Evolutionary conservation across 1,140 invertebrate genomes (phyloP).

Genomic region (Zaprionus camerounensis): DNA sequence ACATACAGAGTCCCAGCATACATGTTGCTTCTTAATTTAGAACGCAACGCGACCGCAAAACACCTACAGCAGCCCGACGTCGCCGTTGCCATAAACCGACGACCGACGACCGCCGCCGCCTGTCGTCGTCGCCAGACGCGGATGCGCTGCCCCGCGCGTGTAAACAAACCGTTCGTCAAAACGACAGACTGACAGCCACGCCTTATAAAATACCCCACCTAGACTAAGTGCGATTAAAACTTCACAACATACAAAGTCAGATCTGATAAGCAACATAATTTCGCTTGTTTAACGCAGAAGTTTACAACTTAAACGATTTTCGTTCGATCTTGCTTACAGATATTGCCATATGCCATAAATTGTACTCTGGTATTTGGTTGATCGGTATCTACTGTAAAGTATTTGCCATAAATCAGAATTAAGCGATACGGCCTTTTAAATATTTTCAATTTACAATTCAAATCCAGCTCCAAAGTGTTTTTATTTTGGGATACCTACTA

Average conservation of each 20-base stretch:
- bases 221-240: slow-evolving; percentile 71
- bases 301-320: slow-evolving; percentile 2
- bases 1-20: background rate
- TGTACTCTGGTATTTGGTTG: background rate
- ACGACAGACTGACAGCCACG: slow-evolving; percentile 16
- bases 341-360: background rate
- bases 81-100: background rate
- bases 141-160: slow-evolving; percentile 38
- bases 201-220: slow-evolving; percentile 42
- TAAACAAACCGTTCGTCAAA: slow-evolving; percentile 74
- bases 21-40: slow-evolving; percentile 68
- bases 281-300: slow-evolving; percentile 6
- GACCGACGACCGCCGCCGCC: too few relatives aligned
- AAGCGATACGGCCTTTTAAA: slow-evolving; percentile 2
- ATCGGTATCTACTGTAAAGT: background rate
- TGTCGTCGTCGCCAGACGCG: slow-evolving; percentile 5
- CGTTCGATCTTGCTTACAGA: background rate
- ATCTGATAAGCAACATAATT: slow-evolving; percentile 25
- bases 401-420: background rate
- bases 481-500: background rate
- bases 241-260: slow-evolving; percentile 18
- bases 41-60: slow-evolving; percentile 64
- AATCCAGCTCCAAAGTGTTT: background rate
- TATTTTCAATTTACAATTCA: slow-evolving; percentile 4
- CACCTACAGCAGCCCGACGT: slow-evolving; percentile 50